These are phyloP conservation scores for Pachycephala philippinensis DNA, from an alignment of 2,113 vertebrate species.

Conservation along the genomic window DNA sequence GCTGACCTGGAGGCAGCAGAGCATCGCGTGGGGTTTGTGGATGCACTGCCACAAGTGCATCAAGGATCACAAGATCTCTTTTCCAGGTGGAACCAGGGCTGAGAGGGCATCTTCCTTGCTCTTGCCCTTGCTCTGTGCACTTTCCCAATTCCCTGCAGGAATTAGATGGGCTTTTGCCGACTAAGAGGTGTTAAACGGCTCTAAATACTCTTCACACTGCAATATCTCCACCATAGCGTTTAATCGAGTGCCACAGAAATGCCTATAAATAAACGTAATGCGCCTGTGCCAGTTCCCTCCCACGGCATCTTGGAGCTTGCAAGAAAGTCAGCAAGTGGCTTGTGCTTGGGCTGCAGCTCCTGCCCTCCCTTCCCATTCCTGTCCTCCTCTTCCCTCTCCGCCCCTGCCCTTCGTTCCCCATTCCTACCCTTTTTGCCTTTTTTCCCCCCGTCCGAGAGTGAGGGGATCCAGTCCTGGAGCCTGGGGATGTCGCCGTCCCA, in stretches of 20 bases:
- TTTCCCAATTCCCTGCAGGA: neutral
- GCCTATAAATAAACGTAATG: slow-evolving; percentile 48
- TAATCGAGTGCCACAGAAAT: slow-evolving; percentile 58
- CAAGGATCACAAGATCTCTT: neutral
- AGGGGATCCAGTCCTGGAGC: neutral
- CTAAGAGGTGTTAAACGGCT: slow-evolving; percentile 54
- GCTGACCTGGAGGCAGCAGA: neutral
- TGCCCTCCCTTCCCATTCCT: neutral
- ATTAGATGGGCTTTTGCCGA: slow-evolving; percentile 43
- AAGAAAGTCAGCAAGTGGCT: neutral
- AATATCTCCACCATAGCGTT: slow-evolving; percentile 45
- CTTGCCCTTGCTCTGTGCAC: neutral
- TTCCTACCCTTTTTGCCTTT: neutral
- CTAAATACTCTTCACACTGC: slow-evolving; percentile 45
- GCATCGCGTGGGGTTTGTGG: rapidly evolving
- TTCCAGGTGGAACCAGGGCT: neutral
- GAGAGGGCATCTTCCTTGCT: neutral
- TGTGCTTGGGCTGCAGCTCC: neutral
- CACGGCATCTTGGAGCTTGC: slow-evolving; percentile 8
- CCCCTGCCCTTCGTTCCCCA: neutral
- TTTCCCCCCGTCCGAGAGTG: rapidly evolving
- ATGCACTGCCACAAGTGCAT: neutral
- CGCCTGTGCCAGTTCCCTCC: slow-evolving; percentile 48
- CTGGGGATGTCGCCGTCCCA: rapidly evolving
- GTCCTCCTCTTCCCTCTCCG: neutral